These are phyloP conservation scores for Grus americana DNA, from an alignment of 2,113 vertebrate species.

Conservation along the genomic window DNA sequence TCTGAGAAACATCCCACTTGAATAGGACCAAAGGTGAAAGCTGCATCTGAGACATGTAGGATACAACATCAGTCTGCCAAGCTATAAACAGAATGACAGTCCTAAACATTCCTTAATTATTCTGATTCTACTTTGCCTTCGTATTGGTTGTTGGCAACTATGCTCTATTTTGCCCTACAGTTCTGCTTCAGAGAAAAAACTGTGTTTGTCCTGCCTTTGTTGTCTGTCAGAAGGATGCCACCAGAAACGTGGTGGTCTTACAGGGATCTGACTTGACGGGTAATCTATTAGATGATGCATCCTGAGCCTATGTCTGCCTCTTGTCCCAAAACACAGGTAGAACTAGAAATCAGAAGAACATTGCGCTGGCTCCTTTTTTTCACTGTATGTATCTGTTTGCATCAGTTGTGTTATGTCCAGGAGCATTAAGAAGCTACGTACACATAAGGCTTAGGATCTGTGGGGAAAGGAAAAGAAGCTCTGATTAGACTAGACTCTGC, in stretches of 20 bases:
- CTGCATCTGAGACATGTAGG: not conserved
- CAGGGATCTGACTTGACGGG: not conserved
- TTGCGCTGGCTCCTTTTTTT: not conserved
- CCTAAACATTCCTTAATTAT: conserved; percentile 2
- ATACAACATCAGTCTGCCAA: not conserved
- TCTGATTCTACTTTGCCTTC: not conserved
- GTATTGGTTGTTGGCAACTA: not conserved
- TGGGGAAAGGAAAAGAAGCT: not conserved
- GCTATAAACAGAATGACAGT: not conserved
- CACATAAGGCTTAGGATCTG: not conserved
- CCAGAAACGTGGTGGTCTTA: not conserved
- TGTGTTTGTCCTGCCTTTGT: not conserved
- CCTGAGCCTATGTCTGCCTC: not conserved
- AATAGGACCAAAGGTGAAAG: not conserved
- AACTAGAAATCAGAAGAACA: not conserved
- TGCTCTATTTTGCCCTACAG: not conserved
- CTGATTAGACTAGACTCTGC: not conserved
- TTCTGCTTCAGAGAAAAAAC: not conserved
- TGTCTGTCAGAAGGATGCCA: not conserved
- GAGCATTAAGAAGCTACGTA: not conserved
- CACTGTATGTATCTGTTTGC: not conserved
- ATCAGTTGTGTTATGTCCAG: not conserved
- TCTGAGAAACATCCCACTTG: not conserved
- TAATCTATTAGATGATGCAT: not conserved
- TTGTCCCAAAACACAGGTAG: not conserved